phyloP scores from a whole-genome alignment of 1,140 invertebrate genomes.

The Ylistrum balloti region DNA sequence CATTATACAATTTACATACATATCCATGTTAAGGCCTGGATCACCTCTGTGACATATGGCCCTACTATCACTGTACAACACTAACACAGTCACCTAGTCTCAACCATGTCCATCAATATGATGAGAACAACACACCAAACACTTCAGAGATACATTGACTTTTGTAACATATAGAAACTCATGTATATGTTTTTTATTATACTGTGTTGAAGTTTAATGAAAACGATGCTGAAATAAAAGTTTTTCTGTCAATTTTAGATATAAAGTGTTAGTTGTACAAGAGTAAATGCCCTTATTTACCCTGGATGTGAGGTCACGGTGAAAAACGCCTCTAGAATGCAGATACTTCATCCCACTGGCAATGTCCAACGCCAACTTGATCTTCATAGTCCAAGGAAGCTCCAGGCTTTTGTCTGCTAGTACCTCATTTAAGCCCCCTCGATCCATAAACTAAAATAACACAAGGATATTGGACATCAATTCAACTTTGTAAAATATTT shows the following conservation, averaged over 20 bases:
- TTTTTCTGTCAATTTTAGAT: too few relatives aligned
- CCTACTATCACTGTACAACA: neutral
- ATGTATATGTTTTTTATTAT: too few relatives aligned
- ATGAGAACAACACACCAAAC: neutral
- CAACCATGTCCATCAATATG: neutral
- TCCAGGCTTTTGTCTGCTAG: conserved; percentile 90
- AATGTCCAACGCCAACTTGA: conserved; percentile 93
- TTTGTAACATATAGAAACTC: too few relatives aligned
- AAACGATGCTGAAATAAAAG: too few relatives aligned
- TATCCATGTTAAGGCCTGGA: neutral
- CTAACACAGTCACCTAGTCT: neutral
- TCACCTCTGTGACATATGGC: neutral
- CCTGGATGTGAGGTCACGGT: conserved; percentile 97
- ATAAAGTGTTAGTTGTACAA: too few relatives aligned
- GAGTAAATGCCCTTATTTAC: conserved; percentile 81
- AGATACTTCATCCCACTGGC: conserved; percentile 95
- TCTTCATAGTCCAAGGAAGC: conserved; percentile 91
- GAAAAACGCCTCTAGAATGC: conserved; percentile 95
- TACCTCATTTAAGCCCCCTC: conserved; percentile 95
- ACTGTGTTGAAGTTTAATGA: too few relatives aligned
- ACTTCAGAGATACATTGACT: too few relatives aligned
- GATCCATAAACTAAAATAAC: conserved; percentile 91
- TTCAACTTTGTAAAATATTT: too few relatives aligned
- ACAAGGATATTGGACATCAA: neutral
- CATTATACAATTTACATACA: neutral